phyloP scores from a whole-genome alignment of 2,113 vertebrate genomes.

The Erythrolamprus reginae region DNA sequence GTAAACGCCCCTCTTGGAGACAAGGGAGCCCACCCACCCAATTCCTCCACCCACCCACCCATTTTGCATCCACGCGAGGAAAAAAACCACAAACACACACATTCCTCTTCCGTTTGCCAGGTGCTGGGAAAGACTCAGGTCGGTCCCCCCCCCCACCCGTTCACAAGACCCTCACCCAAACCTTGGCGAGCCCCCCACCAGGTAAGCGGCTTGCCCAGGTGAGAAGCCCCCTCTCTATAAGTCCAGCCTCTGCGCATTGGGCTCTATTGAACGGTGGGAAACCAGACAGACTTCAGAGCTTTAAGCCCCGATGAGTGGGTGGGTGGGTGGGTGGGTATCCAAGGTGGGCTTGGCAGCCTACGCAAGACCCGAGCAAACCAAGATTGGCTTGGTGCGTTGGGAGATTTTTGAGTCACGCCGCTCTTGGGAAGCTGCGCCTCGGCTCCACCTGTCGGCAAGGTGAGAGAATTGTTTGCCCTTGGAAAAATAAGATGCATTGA shows the following conservation, averaged over 20 bases:
- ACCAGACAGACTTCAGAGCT: neutral
- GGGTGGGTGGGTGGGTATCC: too few species aligned
- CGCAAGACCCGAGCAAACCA: neutral
- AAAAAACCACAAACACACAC: neutral
- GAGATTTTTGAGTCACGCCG: neutral
- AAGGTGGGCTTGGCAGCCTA: neutral
- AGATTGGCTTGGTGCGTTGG: neutral
- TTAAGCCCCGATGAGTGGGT: too few species aligned
- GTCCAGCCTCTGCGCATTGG: too few species aligned
- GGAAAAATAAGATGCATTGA: neutral
- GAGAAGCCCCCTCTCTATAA: neutral
- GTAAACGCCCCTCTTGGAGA: neutral
- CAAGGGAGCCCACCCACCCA: neutral
- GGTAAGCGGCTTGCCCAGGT: neutral
- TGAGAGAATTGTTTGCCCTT: neutral
- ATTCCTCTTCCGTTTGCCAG: neutral
- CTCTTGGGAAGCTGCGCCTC: neutral
- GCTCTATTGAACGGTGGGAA: neutral
- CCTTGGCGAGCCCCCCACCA: neutral
- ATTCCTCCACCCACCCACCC: neutral
- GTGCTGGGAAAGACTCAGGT: neutral
- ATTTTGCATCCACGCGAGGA: neutral
- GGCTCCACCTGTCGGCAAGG: neutral
- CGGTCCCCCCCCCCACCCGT: neutral
- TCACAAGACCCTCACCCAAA: neutral